Conservation (phyloP, 1,140 invertebrate species). For the Polypedilum vanderplanki region DNA sequence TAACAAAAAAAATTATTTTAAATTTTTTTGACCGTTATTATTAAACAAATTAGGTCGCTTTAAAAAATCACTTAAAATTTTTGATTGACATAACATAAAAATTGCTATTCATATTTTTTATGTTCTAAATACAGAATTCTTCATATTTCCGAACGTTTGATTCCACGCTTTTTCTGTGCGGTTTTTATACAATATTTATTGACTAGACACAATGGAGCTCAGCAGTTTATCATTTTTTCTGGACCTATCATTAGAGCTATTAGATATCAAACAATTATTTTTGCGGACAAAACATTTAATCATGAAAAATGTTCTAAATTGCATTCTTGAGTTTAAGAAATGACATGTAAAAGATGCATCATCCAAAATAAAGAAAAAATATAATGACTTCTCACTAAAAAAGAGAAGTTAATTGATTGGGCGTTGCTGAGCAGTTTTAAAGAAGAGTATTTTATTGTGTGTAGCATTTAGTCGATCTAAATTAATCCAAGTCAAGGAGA, state of each 20-base stretch:
- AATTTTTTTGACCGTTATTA: too few relatives aligned
- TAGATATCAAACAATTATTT: background rate
- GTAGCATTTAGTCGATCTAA: background rate
- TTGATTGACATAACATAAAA: too few relatives aligned
- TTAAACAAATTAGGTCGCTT: too few relatives aligned
- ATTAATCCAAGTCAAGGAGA: background rate
- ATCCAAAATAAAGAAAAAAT: background rate
- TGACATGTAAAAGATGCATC: slow-evolving; percentile 5
- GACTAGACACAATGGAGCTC: slow-evolving; percentile 21
- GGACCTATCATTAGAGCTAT: background rate
- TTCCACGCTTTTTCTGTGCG: too few relatives aligned
- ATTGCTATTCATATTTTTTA: too few relatives aligned
- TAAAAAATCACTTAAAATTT: too few relatives aligned
- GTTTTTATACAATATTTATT: slow-evolving; percentile 1
- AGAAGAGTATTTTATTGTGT: background rate
- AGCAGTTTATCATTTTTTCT: background rate
- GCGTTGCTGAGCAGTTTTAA: slow-evolving; percentile 20
- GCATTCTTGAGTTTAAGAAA: background rate
- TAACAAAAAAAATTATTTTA: too few relatives aligned
- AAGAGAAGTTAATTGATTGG: slow-evolving; percentile 26
- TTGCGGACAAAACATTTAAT: background rate
- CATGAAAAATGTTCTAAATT: background rate
- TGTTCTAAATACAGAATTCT: too few relatives aligned
- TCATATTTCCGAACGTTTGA: too few relatives aligned
- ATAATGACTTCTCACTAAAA: background rate